Conservation (phyloP, 2,113 vertebrate genomes). For the Bagarius yarrelli region DNA sequence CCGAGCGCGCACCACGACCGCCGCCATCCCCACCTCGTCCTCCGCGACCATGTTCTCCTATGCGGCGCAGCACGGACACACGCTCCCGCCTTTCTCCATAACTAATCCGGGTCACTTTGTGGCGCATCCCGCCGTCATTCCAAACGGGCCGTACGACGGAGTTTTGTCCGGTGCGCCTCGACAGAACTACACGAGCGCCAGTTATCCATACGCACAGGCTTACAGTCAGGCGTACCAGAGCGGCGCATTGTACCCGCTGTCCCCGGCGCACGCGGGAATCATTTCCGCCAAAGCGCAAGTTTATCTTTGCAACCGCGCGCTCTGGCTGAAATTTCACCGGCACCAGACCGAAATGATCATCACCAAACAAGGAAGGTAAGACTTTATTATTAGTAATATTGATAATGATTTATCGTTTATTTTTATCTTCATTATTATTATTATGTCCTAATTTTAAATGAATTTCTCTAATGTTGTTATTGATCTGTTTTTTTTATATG, state of each 20-base stretch:
- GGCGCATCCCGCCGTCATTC: conserved; percentile 95
- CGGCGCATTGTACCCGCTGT: conserved; percentile 97
- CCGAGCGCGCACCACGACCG: conserved; percentile 76
- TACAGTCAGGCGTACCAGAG: conserved; percentile 97
- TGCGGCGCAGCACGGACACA: conserved; percentile 92
- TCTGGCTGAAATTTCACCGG: conserved; percentile 98
- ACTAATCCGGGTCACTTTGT: conserved; percentile 95
- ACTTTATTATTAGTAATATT: neutral
- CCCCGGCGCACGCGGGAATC: conserved; percentile 88
- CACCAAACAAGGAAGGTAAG: conserved; percentile 98
- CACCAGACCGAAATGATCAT: conserved; percentile 99
- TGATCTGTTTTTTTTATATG: conserved; percentile 1
- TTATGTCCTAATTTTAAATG: neutral
- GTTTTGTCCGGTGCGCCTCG: conserved; percentile 91
- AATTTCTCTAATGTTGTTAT: too few species aligned
- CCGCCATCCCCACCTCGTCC: conserved; percentile 80
- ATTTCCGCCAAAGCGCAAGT: conserved; percentile 97
- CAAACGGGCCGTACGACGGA: conserved; percentile 98
- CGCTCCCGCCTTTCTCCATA: conserved; percentile 95
- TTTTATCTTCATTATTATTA: neutral
- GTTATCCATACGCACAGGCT: conserved; percentile 97
- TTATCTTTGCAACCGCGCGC: conserved; percentile 97
- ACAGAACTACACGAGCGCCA: conserved; percentile 88
- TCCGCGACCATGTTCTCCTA: conserved; percentile 97
- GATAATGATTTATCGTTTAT: neutral